Conservation (phyloP, 1,140 invertebrate genomes). For the Babylonia areolata region DNA sequence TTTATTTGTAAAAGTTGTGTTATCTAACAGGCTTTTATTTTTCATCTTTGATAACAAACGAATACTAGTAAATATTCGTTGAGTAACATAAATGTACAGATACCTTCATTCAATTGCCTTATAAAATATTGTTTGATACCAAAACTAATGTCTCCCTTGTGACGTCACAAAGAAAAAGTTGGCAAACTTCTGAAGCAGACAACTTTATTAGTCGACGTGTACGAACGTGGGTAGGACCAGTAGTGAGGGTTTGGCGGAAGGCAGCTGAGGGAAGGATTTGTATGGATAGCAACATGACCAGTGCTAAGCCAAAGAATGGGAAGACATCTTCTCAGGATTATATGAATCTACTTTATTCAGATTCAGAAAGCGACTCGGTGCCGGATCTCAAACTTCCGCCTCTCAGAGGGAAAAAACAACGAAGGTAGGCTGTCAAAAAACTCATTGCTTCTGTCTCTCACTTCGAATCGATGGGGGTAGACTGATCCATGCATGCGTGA, state of each 20-base stretch:
- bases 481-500: too few relatives aligned
- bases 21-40: too few relatives aligned
- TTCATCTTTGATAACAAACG: too few relatives aligned
- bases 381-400: conserved; percentile 45
- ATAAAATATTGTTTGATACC: too few relatives aligned
- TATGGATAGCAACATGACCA: conserved; percentile 8
- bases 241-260: neutral
- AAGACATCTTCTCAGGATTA: conserved; percentile 41
- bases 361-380: conserved; percentile 42
- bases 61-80: too few relatives aligned
- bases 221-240: neutral
- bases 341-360: conserved; percentile 40
- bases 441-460: too few relatives aligned
- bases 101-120: too few relatives aligned
- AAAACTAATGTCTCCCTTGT: neutral
- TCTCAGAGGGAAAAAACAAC: conserved; percentile 40
- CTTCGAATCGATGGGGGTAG: too few relatives aligned
- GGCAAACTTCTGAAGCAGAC: conserved; percentile 11
- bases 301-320: conserved; percentile 37
- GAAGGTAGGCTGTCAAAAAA: conserved; percentile 38
- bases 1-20: too few relatives aligned
- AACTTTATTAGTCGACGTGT: neutral
- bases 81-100: too few relatives aligned
- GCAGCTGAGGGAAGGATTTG: neutral
- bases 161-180: neutral